Base-by-base conservation (phyloP, 2,797 vertebrate species). In the Distichodus sexfasciatus region DNA sequence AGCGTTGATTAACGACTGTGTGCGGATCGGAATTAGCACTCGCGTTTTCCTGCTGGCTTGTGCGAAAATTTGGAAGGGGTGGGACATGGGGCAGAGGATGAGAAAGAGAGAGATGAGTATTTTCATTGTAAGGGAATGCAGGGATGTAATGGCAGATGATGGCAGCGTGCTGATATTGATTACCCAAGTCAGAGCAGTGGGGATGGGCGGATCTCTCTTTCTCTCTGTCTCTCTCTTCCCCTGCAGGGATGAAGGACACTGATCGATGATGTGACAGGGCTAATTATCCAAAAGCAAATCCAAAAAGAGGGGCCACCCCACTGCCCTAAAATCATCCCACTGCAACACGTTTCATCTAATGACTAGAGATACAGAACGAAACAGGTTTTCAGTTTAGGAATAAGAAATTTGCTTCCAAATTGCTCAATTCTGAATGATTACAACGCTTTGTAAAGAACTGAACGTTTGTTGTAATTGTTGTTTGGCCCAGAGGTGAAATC, bases 241-340 rank as follows among this genome's bases (percentile, higher is more conserved):
- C 84, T 80, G 50, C 31, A 87, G 73, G 82, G 89, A 87, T 91
- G 90, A 91, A 92, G 90, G 89, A 82, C 88, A 90, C 85, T 60
- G 81, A 71, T 71, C 23, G 29, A 71, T 63, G 40, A 82, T 86
- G 84, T 91, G 90, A 92, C 87, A 89, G 84, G 62, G 66, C 81
- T 87, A 89, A 90, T 90, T 89, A 89, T 83, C 79, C 76, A 80
- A 26, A 29, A 59, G 64, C 46, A 68, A 55, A 74, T 55, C 44
- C 35, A 61, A 58, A 28, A n/a, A n/a, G 35, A 41, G 58, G 51
- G 36, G 29, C 15, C 17, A 29, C 17, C 9, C 43, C 23, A 1
- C 26, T 6, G 47, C 12, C 44, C 48, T 47, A 28, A 47, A 23
- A 33, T 26, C 10, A 58, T 40, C 35, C 15, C 10, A 6, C 48